Evolutionary conservation across 2,113 vertebrate species (phyloP).

Genomic region (Acanthisitta chloris): DNA sequence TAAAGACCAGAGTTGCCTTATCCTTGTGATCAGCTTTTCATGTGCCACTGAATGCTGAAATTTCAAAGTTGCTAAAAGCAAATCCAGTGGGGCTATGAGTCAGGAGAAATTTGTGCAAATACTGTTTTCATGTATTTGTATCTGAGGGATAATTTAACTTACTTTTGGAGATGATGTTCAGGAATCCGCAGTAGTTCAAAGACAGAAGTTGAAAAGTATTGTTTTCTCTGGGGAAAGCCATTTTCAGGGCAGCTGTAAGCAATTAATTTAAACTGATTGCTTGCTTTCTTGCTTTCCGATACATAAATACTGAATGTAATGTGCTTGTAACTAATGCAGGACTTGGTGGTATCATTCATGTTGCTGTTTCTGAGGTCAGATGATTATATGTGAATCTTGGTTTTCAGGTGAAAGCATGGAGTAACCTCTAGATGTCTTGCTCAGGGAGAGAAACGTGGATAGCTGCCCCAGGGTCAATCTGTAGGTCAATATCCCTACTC

Average conservation of each 20-base stretch:
- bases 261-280: background rate
- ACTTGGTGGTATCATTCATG: background rate
- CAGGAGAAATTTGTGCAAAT: background rate
- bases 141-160: background rate
- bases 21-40: background rate
- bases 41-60: background rate
- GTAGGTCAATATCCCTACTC: background rate
- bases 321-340: background rate
- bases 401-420: background rate
- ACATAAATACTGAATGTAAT: background rate
- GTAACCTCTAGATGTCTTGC: background rate
- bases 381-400: background rate
- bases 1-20: background rate
- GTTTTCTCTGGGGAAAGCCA: background rate
- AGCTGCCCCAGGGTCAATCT: background rate
- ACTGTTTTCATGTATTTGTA: background rate
- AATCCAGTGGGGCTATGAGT: background rate
- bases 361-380: background rate
- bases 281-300: background rate
- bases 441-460: background rate
- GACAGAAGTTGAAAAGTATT: background rate
- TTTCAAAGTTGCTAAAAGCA: background rate
- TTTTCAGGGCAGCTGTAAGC: background rate
- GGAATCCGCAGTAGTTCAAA: background rate
- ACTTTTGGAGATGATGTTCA: background rate